These are phyloP conservation scores for Cathartes aura DNA, from an alignment of 2,113 vertebrate species.

Conservation along the genomic window DNA sequence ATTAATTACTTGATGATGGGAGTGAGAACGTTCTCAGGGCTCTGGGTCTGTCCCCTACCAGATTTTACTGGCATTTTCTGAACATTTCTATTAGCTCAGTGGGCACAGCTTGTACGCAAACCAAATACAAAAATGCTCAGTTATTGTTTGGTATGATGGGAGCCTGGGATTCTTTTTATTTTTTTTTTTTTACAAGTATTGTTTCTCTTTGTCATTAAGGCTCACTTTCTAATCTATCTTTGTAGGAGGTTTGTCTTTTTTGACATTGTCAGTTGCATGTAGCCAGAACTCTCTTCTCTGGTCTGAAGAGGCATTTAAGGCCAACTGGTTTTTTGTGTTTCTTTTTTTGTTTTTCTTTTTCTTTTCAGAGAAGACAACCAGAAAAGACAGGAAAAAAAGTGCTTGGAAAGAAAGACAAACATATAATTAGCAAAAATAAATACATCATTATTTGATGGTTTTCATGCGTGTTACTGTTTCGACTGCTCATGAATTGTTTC, in stretches of 20 bases:
- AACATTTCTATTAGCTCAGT: neutral
- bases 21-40: neutral
- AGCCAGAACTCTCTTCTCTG: neutral
- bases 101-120: conserved; percentile 7
- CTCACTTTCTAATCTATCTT: conserved; percentile 58
- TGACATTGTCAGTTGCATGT: neutral
- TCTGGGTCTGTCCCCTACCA: neutral
- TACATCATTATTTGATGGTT: conserved; percentile 26
- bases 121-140: neutral
- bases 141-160: conserved; percentile 35
- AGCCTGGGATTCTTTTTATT: neutral
- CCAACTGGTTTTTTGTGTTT: neutral
- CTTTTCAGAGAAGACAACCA: neutral
- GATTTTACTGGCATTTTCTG: conserved; percentile 24
- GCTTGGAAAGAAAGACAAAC: conserved; percentile 35
- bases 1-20: neutral
- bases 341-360: neutral
- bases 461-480: conserved; percentile 25
- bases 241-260: conserved; percentile 4
- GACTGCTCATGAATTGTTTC: neutral
- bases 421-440: conserved; percentile 55
- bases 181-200: neutral
- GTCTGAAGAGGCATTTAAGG: conserved; percentile 33
- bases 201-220: conserved; percentile 59
- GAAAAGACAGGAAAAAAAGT: neutral